phyloP scores from a whole-genome alignment of 2,888 invertebrate genomes.

The Aporophyla nigra region DNA sequence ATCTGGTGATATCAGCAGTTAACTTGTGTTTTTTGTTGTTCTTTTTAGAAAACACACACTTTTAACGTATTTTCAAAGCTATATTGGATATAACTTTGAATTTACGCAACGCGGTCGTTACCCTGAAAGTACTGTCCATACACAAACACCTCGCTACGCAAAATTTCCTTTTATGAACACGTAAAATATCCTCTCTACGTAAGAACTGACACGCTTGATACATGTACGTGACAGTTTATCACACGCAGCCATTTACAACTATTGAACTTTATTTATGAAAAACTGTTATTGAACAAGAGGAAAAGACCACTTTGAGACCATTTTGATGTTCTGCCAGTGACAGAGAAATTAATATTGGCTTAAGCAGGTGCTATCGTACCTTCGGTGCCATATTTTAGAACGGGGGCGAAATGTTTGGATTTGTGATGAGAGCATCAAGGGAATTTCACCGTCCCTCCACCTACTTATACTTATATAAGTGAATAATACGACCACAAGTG shows the following conservation, averaged over 20 bases:
- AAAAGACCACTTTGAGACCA: not conserved
- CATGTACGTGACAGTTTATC: conserved; percentile 67
- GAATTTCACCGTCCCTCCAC: too few relatives aligned
- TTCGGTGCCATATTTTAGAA: not conserved
- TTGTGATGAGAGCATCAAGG: too few relatives aligned
- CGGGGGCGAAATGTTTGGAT: too few relatives aligned
- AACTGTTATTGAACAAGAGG: conserved; percentile 32
- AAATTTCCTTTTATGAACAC: conserved; percentile 77
- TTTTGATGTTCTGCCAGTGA: not conserved
- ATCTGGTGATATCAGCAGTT: too few relatives aligned
- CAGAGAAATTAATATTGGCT: not conserved
- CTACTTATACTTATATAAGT: too few relatives aligned
- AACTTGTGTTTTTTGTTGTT: too few relatives aligned
- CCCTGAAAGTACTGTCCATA: conserved; percentile 34
- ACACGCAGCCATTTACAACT: conserved; percentile 66
- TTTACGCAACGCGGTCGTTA: not conserved
- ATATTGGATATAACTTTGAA: not conserved
- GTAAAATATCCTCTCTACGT: conserved; percentile 70
- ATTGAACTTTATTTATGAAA: conserved; percentile 14
- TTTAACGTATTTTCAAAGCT: not conserved
- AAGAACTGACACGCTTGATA: conserved; percentile 67
- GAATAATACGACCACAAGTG: too few relatives aligned
- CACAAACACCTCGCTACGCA: conserved; percentile 68
- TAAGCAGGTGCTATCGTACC: not conserved
- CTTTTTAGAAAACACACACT: too few relatives aligned